A percentile compares a stretch with the other conserved stretches of the same genome.
Conservation (phyloP, 2,888 invertebrate species). For the Synanthedon formicaeformis region DNA sequence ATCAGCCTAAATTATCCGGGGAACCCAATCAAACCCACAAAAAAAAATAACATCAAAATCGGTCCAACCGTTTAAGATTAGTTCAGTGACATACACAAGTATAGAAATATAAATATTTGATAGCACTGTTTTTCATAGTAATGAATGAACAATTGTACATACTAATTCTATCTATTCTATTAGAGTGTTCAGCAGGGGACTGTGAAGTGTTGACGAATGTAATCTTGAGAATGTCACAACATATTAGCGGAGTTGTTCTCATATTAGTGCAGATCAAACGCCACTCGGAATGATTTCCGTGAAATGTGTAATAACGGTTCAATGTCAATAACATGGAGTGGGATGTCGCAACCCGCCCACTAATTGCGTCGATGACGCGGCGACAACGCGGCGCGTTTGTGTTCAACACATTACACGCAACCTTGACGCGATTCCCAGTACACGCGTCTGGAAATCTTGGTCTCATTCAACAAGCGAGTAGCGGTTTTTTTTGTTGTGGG, state of each 20-base stretch:
- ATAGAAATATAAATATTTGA: no score
- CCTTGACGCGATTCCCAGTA: conserved; percentile 56
- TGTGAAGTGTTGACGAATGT: background rate
- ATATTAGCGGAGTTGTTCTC: conserved; percentile 10
- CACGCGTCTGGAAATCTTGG: conserved; percentile 1
- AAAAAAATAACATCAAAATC: no score
- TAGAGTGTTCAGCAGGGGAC: no score
- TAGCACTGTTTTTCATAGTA: no score
- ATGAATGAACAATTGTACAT: no score
- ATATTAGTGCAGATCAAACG: conserved; percentile 29
- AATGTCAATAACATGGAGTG: conserved; percentile 55
- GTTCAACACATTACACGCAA: conserved; percentile 41
- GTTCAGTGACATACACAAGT: no score
- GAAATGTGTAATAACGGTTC: conserved; percentile 62
- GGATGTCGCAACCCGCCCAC: conserved; percentile 43
- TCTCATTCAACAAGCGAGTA: no score
- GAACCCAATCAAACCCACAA: no score
- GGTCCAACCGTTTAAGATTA: no score
- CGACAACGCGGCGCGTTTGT: conserved; percentile 48
- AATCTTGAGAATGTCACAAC: background rate
- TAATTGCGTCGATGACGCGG: conserved; percentile 49
- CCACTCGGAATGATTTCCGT: conserved; percentile 31
- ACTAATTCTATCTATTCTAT: no score
- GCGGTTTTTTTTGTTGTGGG: no score
- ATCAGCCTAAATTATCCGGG: no score